Evolutionary conservation across 1,140 invertebrate genomes (phyloP), one percentile per base, ranked within the genome.

Genomic region (Aculops lycopersici): DNA sequence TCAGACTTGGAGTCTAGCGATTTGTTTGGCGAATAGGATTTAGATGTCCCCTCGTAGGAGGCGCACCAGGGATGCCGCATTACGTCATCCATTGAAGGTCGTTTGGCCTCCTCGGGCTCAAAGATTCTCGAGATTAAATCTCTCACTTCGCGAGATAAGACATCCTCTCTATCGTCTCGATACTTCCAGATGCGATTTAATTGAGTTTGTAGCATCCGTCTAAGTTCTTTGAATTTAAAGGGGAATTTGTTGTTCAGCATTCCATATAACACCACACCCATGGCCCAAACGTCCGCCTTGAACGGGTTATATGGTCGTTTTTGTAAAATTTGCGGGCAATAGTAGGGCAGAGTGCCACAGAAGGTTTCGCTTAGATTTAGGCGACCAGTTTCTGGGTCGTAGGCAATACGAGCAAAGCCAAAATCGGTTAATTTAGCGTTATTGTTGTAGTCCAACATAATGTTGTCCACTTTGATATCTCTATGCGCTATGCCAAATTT

Each of bases 171-270:
- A 12, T 38, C 37, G 8, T n/a, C n/a, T 5, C 37, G 37, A 18
- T 38, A 18, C 16, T 38, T 38, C n/a, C n/a, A 43, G 15, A 40
- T 43, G 14, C 35, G 20, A 14, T 43, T 21, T n/a, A 36, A 24
- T 18, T 60, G 58, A 38, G 56, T 51, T 36, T 47, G 46, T 4
- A 60, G 50, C 58, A 60, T 58, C 39, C 50, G 50, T 39, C 53
- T 55, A 12, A 58, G 47, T 44, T 61, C 57, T 17, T 50, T 52
- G 44, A 58, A 58, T 40, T 60, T 56, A 42, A 54, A 61, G 1
- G 58, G 56, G 54, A 58, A 58, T 3, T 46, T 35, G 36, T 51
- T 48, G 43, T 51, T 52, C 3, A 53, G 31, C 35, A 55, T 50
- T 17, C 50, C 46, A 36, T 53, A 54, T 3, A 54, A 42, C 15